These are phyloP conservation scores for Anhinga anhinga DNA, from an alignment of 2,113 vertebrate genomes.

Conservation along the genomic window DNA sequence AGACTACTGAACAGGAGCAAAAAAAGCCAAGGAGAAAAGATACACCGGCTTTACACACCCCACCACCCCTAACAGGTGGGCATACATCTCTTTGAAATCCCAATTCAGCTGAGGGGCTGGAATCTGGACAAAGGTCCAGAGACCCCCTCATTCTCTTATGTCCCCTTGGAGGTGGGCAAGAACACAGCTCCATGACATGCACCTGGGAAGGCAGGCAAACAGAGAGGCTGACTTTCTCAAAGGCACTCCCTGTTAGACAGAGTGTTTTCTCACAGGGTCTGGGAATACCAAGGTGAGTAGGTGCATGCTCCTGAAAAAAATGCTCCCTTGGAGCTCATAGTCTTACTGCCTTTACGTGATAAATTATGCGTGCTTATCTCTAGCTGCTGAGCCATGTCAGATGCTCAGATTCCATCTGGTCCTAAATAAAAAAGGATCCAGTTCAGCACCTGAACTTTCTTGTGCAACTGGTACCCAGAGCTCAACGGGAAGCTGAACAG, in stretches of 20 bases:
- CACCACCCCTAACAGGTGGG: slow-evolving; percentile 85
- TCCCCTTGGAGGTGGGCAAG: background rate
- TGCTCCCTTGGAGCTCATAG: background rate
- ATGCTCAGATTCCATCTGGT: background rate
- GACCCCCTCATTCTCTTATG: background rate
- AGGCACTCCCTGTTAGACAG: background rate
- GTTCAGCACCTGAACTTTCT: background rate
- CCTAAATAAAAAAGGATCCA: background rate
- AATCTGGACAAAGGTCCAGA: background rate
- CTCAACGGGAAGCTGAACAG: fast-evolving
- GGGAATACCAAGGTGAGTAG: background rate
- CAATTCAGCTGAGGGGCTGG: background rate
- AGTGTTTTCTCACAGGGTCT: background rate
- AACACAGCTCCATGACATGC: background rate
- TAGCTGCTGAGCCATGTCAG: background rate
- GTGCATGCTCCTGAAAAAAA: background rate
- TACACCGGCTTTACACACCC: slow-evolving; percentile 81
- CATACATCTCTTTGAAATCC: background rate
- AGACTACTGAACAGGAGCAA: slow-evolving; percentile 75
- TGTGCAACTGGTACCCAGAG: background rate
- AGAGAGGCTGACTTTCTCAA: background rate
- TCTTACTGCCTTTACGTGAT: background rate
- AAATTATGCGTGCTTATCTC: background rate
- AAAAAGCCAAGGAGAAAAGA: slow-evolving; percentile 92
- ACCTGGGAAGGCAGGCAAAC: background rate